phyloP scores from a whole-genome alignment of 2,797 vertebrate genomes.

The Simalia tracyae region DNA sequence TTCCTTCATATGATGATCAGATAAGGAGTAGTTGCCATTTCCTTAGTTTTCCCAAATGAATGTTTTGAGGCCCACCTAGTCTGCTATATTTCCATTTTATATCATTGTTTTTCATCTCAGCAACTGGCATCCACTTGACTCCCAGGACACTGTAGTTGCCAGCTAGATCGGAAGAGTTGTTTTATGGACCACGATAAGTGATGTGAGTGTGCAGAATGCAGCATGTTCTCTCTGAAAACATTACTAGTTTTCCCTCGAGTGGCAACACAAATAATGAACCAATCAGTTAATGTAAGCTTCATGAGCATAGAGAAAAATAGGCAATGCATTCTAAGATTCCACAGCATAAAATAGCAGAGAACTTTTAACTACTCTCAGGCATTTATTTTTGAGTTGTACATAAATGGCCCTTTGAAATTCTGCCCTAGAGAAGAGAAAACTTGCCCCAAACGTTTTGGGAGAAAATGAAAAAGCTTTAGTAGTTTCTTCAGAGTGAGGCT shows the following conservation, averaged over 20 bases:
- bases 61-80: constrained; percentile 10
- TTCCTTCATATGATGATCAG: not conserved
- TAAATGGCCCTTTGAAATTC: not conserved
- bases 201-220: not conserved
- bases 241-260: not conserved
- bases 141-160: constrained; percentile 3
- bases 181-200: not conserved
- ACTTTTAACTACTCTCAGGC: constrained; percentile 16
- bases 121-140: not conserved
- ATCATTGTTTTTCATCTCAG: constrained; percentile 30
- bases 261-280: not conserved
- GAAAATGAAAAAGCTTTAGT: not conserved
- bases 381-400: not conserved
- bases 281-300: not conserved
- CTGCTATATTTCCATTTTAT: constrained; percentile 28
- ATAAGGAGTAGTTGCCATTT: not conserved
- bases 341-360: not conserved
- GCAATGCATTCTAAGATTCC: not conserved
- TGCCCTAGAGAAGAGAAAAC: not conserved
- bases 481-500: not conserved
- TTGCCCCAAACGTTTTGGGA: not conserved
- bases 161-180: not conserved
- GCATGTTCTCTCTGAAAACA: not conserved
- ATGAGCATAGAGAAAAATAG: not conserved
- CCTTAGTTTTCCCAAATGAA: constrained; percentile 10